Evolutionary conservation across 2,113 vertebrate species (phyloP), one percentile per base, ranked within the genome.

Genomic region (Capreolus pygargus): DNA sequence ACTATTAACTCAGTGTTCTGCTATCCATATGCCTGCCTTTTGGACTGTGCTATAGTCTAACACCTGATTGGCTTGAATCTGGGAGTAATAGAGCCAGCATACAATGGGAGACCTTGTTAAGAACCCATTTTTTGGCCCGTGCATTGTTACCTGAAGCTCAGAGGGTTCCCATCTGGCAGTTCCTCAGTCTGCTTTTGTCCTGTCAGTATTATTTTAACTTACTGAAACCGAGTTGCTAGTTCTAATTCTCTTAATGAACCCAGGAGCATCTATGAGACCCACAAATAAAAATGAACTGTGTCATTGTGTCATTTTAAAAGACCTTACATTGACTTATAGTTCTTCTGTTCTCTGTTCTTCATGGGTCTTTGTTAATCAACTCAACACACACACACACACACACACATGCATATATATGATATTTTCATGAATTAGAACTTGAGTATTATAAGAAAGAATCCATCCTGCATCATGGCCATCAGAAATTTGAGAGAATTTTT

Each of bases 71-170:
- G n/a, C 60, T 67, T 43, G 55, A 85, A 19, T n/a, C 17, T 94
- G 85, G 91, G 93, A 97, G 83, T 85, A 94, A 91, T 16, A 86
- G 91, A 97, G 95, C 94, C 93, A 97, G 91, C 87, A 86, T 97
- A 89, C 21, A 90, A 74, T 97, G 60, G 47, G 89, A 57, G 81
- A 97, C 92, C 96, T 95, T 91, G 45, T 96, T 97, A 97, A 94
- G 67, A 97, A 93, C 55, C 33, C 1, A 92, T 78, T 95, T 88
- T 96, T 96, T 30, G 5, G 74, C 60, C 92, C 64, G 21, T 50
- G 81, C 88, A 90, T 98, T 97, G 95, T 84, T 98, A 97, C 79
- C 81, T 96, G 97, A 95, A 95, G 89, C 78, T 86, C 60, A 78
- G 90, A 96, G 39, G 33, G 45, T 83, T 96, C 94, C 92, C 97